These are phyloP conservation scores for Brachionus sp. DNA, from an alignment of 1,140 invertebrate genomes.

Conservation along the genomic window DNA sequence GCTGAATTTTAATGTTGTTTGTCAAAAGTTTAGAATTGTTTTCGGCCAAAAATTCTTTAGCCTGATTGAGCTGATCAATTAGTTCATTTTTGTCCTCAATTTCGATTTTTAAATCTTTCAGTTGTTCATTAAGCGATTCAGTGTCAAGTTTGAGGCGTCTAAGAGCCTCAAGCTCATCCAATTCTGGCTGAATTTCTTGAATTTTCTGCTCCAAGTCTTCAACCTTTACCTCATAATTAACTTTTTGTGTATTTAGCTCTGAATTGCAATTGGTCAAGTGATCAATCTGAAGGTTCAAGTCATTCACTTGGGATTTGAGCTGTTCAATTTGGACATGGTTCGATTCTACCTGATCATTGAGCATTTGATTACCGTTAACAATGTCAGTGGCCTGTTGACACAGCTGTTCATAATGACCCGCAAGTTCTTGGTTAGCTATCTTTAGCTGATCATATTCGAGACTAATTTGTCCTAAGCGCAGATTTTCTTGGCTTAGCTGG, in stretches of 20 bases:
- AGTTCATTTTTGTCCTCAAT: slow-evolving; percentile 26
- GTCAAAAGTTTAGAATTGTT: slow-evolving; percentile 37
- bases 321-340: background rate
- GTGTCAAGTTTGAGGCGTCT: background rate
- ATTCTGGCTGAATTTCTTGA: background rate
- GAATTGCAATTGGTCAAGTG: slow-evolving; percentile 36
- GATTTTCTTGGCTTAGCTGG: background rate
- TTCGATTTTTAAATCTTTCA: background rate
- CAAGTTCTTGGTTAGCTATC: slow-evolving; percentile 1
- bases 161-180: background rate
- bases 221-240: background rate
- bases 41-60: slow-evolving; percentile 40
- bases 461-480: slow-evolving; percentile 23
- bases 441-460: slow-evolving; percentile 20
- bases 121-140: background rate
- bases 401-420: background rate
- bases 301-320: background rate
- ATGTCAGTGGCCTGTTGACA: slow-evolving; percentile 31
- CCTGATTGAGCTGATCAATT: slow-evolving; percentile 36
- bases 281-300: background rate
- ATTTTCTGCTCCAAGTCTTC: background rate
- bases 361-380: slow-evolving; percentile 40
- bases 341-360: background rate
- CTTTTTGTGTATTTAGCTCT: slow-evolving; percentile 37
- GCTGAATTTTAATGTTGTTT: slow-evolving; percentile 34